Percentiles rank a stretch among this genome's conserved stretches.
phyloP scores from a whole-genome alignment of 2,797 vertebrate genomes.

The Spinibarbus caldwelli region DNA sequence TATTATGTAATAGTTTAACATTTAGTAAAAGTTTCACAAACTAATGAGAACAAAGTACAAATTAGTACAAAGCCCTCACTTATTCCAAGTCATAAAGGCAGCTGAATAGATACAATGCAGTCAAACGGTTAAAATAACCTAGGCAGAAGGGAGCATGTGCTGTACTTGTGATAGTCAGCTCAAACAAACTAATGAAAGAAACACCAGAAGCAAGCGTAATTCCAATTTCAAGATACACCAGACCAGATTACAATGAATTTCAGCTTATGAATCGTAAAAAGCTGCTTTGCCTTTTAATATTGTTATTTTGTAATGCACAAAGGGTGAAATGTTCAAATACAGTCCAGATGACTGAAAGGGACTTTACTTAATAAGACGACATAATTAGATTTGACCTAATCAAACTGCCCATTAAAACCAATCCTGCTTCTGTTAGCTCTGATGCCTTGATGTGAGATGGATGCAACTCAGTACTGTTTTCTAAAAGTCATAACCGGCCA shows the following conservation, averaged over 20 bases:
- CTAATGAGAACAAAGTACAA: not conserved
- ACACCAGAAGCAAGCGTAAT: not conserved
- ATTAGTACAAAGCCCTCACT: not conserved
- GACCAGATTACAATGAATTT: not conserved
- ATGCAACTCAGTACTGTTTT: slow-evolving; percentile 49
- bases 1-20: not conserved
- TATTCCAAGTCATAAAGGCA: not conserved
- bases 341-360: slow-evolving; percentile 58
- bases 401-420: slow-evolving; percentile 68
- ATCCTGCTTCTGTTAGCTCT: slow-evolving; percentile 65
- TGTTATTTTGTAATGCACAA: slow-evolving; percentile 17
- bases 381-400: slow-evolving; percentile 69
- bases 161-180: not conserved
- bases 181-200: not conserved
- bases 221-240: not conserved
- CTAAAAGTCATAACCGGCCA: slow-evolving; percentile 35
- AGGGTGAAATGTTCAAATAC: slow-evolving; percentile 33
- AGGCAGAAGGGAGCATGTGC: no score
- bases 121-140: no score
- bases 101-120: not conserved
- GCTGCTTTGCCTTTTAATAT: not conserved
- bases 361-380: slow-evolving; percentile 46
- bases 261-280: not conserved
- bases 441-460: slow-evolving; percentile 62
- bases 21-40: slow-evolving; percentile 7